Percentiles rank a stretch among this genome's conserved stretches.
Conservation (phyloP, 2,888 invertebrate species). For the Hypomecis punctinalis region DNA sequence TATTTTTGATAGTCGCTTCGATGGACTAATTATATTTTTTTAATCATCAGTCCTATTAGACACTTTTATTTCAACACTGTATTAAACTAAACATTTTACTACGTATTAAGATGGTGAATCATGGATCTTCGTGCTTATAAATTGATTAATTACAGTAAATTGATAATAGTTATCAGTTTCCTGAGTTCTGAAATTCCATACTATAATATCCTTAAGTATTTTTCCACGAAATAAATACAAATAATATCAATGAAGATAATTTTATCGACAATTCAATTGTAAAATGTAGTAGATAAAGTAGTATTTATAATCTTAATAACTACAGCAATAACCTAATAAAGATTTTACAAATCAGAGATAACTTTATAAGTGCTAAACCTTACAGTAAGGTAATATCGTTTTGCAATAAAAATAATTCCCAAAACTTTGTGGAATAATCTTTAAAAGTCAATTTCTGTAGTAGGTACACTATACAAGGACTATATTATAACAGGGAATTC, state of each 20-base stretch:
- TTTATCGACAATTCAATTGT: slow-evolving; percentile 19
- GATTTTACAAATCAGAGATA: slow-evolving; percentile 24
- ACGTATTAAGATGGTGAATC: background rate
- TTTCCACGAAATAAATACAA: slow-evolving; percentile 11
- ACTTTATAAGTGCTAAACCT: background rate
- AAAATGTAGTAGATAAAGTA: slow-evolving; percentile 8
- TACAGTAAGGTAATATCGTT: too few species aligned
- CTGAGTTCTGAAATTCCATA: background rate
- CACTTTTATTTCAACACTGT: too few species aligned
- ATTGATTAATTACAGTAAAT: slow-evolving; percentile 1
- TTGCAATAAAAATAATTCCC: too few species aligned
- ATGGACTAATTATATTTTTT: too few species aligned
- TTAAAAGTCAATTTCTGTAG: too few species aligned
- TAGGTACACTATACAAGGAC: too few species aligned
- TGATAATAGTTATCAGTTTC: slow-evolving; percentile 1
- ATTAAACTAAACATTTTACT: too few species aligned
- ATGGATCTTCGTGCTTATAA: background rate
- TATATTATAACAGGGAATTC: too few species aligned
- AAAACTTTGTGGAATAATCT: too few species aligned
- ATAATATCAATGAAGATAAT: slow-evolving; percentile 20
- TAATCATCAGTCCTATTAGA: too few species aligned
- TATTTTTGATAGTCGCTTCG: too few species aligned
- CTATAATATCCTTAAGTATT: slow-evolving; percentile 5
- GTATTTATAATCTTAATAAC: slow-evolving; percentile 8
- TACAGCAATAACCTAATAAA: slow-evolving; percentile 9